Evolutionary conservation across 2,113 vertebrate species (phyloP), one percentile per base, ranked within the genome.

Genomic region (Triplophysa rosa): DNA sequence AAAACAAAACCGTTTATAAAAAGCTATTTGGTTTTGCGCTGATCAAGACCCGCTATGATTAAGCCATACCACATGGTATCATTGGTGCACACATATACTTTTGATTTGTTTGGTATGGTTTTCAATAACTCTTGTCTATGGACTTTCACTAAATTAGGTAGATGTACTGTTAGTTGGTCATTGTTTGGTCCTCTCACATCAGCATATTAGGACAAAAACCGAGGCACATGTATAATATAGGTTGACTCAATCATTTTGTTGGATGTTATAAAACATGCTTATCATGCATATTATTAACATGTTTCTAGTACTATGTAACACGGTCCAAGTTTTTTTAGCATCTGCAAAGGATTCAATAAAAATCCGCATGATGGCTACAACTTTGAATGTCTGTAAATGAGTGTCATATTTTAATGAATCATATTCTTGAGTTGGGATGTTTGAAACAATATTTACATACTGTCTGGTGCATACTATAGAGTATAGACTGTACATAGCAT

Each of bases 261-360:
- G 85, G 69, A 83, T 79, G 81, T 76, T 86, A 74, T 86, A 88
- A 86, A 83, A 82, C 85, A 85, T 76, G 81, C 84, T 80, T 80
- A 79, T 90, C 80, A 84, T 82, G 83, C 82, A 86, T 87, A 89
- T 75, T 84, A 86, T 88, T 82, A 83, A 81, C 62, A 86, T 92
- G 90, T 91, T 93, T 92, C 88, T 91, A 92, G 90, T 92, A 87
- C 86, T 87, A 86, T 92, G 87, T 91, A 90, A 91, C 90, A 89
- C 90, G 86, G 85, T 90, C 88, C 87, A 89, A 87, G 64, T 92
- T 93, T 92, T 88, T 92, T 84, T 74, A 91, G 90, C 67, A 82
- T 82, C 87, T 85, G 88, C 91, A 90, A 87, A 88, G 90, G 91
- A 84, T 89, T 88, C 83, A 92, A 92, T 92, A 91, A 92, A 86